phyloP scores from a whole-genome alignment of 2,797 vertebrate genomes.

The Margarornis squamiger region DNA sequence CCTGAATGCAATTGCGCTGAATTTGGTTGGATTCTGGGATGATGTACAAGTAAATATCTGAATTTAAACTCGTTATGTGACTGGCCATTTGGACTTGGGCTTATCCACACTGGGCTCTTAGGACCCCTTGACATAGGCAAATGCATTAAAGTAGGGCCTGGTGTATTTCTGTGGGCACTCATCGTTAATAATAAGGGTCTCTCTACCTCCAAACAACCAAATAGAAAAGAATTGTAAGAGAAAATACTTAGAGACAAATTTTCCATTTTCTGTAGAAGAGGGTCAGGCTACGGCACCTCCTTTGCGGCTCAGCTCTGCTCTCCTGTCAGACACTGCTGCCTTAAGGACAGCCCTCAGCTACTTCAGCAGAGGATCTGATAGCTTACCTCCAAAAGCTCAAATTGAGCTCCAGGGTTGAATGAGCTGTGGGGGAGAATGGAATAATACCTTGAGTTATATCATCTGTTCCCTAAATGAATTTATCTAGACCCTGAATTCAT shows the following conservation, averaged over 20 bases:
- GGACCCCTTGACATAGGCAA: neutral
- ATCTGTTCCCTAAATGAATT: neutral
- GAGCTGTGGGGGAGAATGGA: neutral
- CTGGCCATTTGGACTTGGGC: neutral
- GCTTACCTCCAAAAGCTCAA: neutral
- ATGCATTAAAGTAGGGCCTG: neutral
- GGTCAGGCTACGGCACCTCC: neutral
- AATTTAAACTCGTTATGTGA: neutral
- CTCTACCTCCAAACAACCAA: neutral
- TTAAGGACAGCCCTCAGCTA: neutral
- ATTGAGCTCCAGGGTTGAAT: neutral
- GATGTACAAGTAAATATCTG: neutral
- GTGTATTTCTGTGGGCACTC: neutral
- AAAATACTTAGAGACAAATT: neutral
- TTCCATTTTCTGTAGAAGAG: neutral
- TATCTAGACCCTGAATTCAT: neutral
- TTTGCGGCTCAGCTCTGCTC: neutral
- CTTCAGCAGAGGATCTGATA: neutral
- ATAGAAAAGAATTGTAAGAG: neutral
- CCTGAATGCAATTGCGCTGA: neutral
- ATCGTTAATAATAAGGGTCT: neutral
- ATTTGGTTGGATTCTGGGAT: neutral
- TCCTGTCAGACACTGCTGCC: neutral
- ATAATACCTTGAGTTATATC: neutral
- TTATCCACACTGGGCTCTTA: neutral